These are phyloP conservation scores for Dynastes hyllus DNA, from an alignment of 2,888 invertebrate genomes.

Conservation along the genomic window DNA sequence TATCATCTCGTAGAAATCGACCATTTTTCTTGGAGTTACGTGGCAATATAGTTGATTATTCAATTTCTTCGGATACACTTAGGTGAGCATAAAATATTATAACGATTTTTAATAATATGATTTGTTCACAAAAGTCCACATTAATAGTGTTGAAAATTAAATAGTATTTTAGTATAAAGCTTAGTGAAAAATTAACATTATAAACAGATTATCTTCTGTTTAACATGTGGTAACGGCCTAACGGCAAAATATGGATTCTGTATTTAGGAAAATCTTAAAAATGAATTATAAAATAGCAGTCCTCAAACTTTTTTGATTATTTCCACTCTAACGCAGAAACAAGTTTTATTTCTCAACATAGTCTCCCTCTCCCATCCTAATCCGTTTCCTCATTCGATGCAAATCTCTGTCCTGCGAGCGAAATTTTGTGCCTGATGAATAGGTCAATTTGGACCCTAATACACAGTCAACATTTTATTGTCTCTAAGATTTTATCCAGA, in stretches of 20 bases:
- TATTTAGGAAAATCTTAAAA: not conserved
- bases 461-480: no score
- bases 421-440: no score
- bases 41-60: slow-evolving; percentile 5
- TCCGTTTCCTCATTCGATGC: no score
- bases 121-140: not conserved
- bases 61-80: slow-evolving; percentile 1
- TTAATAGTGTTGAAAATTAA: not conserved
- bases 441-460: no score
- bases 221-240: not conserved
- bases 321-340: no score
- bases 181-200: not conserved
- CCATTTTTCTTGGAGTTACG: slow-evolving; percentile 2
- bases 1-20: slow-evolving; percentile 7
- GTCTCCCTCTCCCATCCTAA: no score
- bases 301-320: no score
- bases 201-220: not conserved
- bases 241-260: not conserved
- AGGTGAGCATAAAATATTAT: not conserved
- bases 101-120: no score
- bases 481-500: no score
- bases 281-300: no score
- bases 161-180: not conserved
- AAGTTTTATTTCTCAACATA: no score
- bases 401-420: no score